These are phyloP conservation scores for Eumaeus atala DNA, from an alignment of 1,140 invertebrate genomes.

Conservation along the genomic window DNA sequence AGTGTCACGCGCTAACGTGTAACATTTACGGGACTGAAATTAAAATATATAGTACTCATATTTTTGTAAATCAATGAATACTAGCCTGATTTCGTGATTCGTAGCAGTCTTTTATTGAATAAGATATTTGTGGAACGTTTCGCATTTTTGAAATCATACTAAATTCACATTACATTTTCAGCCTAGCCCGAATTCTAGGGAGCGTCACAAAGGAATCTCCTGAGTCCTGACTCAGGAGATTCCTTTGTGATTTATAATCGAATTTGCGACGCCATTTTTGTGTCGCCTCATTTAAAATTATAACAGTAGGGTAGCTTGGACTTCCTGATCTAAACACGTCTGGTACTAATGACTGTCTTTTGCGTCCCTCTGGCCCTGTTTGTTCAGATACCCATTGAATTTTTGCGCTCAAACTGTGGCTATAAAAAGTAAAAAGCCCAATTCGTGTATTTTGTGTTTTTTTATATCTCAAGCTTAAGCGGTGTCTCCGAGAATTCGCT, in stretches of 20 bases:
- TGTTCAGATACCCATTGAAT: slow-evolving; percentile 52
- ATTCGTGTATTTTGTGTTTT: slow-evolving; percentile 22
- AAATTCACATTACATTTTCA: neutral
- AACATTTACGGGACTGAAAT: no score
- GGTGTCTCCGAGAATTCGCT: slow-evolving; percentile 13
- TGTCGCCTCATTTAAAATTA: slow-evolving; percentile 51
- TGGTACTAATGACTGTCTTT: slow-evolving; percentile 53
- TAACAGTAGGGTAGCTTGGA: slow-evolving; percentile 28
- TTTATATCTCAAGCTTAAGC: neutral
- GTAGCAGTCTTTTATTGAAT: no score
- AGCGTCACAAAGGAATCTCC: no score
- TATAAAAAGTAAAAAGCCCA: slow-evolving; percentile 48
- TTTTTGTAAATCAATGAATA: no score
- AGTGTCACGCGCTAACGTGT: no score
- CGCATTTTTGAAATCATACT: neutral
- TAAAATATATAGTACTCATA: no score
- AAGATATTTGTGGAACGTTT: neutral
- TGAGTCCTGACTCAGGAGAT: no score
- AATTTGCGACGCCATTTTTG: slow-evolving; percentile 38
- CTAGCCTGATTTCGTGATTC: no score
- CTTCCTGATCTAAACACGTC: slow-evolving; percentile 63
- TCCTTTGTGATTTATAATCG: slow-evolving; percentile 40
- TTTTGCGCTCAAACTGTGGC: slow-evolving; percentile 38
- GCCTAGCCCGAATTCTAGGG: neutral
- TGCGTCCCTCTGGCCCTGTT: slow-evolving; percentile 25